These are phyloP conservation scores for Osmoderma eremita DNA, from an alignment of 2,888 invertebrate genomes.

Conservation along the genomic window DNA sequence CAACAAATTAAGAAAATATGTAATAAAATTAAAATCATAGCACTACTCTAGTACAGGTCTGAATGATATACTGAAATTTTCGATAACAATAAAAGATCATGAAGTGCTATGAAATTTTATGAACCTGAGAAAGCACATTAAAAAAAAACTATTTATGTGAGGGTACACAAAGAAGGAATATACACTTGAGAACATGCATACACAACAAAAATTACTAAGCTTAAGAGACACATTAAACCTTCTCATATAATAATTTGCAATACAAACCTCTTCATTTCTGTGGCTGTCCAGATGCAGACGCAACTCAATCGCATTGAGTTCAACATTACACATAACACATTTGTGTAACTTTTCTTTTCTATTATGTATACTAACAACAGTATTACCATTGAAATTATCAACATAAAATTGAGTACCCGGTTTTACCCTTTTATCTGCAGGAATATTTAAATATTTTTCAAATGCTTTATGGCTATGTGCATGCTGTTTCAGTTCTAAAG, in stretches of 20 bases:
- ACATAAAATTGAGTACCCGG: slow-evolving; percentile 45
- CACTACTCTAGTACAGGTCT: no score
- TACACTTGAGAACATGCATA: neutral
- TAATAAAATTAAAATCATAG: no score
- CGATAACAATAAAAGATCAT: no score
- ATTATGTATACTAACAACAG: slow-evolving; percentile 45
- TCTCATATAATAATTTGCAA: neutral
- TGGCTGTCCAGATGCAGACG: slow-evolving; percentile 53
- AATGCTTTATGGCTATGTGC: slow-evolving; percentile 54
- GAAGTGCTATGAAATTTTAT: no score
- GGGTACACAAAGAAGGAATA: no score
- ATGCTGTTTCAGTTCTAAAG: slow-evolving; percentile 52
- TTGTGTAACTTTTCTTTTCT: slow-evolving; percentile 50
- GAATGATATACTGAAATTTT: no score
- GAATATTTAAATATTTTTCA: slow-evolving; percentile 54
- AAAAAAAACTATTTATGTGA: no score
- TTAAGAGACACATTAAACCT: neutral
- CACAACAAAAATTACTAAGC: no score
- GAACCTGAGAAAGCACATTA: no score
- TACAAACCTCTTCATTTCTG: slow-evolving; percentile 47
- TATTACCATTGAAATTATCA: slow-evolving; percentile 33
- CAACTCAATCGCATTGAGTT: slow-evolving; percentile 50
- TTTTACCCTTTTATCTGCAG: slow-evolving; percentile 47
- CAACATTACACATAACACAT: slow-evolving; percentile 53
- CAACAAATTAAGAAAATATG: no score